Conservation (phyloP, 2,113 vertebrate genomes). For the Phyllostomus hastatus region DNA sequence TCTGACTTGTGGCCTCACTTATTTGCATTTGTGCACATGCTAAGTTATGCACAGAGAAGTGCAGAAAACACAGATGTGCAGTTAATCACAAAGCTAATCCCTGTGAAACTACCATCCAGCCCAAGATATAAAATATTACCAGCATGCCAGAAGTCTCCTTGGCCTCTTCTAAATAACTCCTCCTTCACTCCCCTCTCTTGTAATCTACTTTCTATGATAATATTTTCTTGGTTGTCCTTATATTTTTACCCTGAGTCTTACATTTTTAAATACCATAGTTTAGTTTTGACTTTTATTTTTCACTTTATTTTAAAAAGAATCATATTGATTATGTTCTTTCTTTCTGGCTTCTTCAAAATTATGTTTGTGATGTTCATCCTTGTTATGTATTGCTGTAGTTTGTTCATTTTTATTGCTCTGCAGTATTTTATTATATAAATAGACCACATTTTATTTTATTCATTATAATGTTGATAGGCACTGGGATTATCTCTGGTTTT, state of each 20-base stretch:
- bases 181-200: neutral
- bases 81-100: neutral
- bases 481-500: neutral
- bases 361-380: neutral
- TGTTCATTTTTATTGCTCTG: neutral
- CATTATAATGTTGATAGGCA: neutral
- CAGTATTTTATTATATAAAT: neutral
- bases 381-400: neutral
- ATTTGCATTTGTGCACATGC: neutral
- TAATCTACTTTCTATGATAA: neutral
- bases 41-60: neutral
- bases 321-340: neutral
- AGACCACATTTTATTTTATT: neutral
- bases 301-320: neutral
- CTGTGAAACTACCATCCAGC: neutral
- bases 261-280: neutral
- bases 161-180: neutral
- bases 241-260: neutral
- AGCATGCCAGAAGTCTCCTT: neutral
- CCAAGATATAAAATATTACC: neutral
- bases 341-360: neutral
- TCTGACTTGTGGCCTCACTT: neutral
- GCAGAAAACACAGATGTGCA: neutral
- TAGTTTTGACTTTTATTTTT: conserved; percentile 7
- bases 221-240: neutral